These are phyloP conservation scores for Scomberomorus guttatus DNA, from an alignment of 2,797 vertebrate genomes.

Conservation along the genomic window DNA sequence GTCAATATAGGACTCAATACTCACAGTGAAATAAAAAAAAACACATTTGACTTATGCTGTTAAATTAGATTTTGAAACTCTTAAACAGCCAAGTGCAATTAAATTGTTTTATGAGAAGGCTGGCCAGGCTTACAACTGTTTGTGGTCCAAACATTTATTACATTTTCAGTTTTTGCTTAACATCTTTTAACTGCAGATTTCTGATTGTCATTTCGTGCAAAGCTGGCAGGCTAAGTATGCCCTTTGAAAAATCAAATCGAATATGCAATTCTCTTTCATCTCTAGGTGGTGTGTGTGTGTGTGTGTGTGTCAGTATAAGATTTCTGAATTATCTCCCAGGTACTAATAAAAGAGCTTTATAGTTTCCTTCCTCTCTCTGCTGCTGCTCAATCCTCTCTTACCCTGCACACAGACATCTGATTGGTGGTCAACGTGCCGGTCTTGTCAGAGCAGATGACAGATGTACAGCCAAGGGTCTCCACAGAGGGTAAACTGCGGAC, in stretches of 20 bases:
- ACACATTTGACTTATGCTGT: not conserved
- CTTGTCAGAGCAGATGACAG: conserved; percentile 98
- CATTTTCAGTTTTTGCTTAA: not conserved
- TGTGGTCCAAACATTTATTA: not conserved
- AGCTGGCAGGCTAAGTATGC: not conserved
- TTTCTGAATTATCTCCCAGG: not conserved
- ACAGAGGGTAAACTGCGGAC: conserved; percentile 97
- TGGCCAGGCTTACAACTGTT: not conserved
- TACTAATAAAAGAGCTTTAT: not conserved
- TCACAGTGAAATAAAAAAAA: not conserved
- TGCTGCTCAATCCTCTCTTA: conserved; percentile 72
- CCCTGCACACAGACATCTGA: conserved; percentile 99
- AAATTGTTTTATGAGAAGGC: not conserved
- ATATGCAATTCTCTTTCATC: not conserved
- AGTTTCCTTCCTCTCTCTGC: too few relatives aligned
- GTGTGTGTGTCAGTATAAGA: not conserved
- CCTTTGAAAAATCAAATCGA: not conserved
- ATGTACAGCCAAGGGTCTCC: conserved; percentile 97
- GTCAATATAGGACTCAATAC: not conserved
- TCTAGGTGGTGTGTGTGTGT: not conserved
- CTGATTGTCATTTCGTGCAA: not conserved
- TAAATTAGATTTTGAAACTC: not conserved
- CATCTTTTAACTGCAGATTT: not conserved
- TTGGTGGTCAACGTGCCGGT: conserved; percentile 98
- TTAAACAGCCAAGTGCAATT: not conserved